Conservation (phyloP, 2,797 vertebrate species). For the Ctenopoma kingsleyae region DNA sequence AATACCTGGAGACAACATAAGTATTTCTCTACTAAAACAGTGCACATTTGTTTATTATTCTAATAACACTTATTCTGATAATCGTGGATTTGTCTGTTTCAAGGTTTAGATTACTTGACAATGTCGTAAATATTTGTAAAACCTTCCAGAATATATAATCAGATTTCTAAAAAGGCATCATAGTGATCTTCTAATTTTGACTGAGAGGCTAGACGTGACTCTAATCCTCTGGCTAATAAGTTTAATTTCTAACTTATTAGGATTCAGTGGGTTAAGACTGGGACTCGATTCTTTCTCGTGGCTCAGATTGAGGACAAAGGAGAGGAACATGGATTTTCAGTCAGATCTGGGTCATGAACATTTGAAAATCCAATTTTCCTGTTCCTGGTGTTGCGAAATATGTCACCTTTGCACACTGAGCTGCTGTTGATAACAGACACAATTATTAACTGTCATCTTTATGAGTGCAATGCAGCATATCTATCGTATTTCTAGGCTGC, state of each 20-base stretch:
- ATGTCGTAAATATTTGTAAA: neutral
- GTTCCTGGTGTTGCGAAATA: constrained; percentile 22
- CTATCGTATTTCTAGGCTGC: constrained; percentile 28
- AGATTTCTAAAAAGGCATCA: neutral
- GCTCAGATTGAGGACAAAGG: constrained; percentile 26
- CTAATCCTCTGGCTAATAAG: constrained; percentile 14
- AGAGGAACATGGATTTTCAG: constrained; percentile 47
- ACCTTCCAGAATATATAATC: constrained; percentile 8
- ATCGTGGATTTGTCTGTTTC: neutral
- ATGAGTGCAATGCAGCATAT: neutral
- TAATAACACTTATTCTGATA: neutral
- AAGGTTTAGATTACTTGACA: neutral
- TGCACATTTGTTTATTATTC: neutral
- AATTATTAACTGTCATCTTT: constrained; percentile 5
- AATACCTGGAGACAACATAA: neutral
- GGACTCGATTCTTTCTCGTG: constrained; percentile 16
- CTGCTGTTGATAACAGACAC: constrained; percentile 32
- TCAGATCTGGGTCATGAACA: constrained; percentile 26
- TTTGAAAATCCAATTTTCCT: constrained; percentile 38
- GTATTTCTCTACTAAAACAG: neutral
- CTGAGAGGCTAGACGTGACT: constrained; percentile 1
- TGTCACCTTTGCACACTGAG: constrained; percentile 46
- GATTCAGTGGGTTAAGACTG: constrained; percentile 10
- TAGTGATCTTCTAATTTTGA: constrained; percentile 12
- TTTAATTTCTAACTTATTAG: constrained; percentile 37